Base-by-base conservation (phyloP, 2,888 invertebrate genomes). In the Phymatocera aterrima region DNA sequence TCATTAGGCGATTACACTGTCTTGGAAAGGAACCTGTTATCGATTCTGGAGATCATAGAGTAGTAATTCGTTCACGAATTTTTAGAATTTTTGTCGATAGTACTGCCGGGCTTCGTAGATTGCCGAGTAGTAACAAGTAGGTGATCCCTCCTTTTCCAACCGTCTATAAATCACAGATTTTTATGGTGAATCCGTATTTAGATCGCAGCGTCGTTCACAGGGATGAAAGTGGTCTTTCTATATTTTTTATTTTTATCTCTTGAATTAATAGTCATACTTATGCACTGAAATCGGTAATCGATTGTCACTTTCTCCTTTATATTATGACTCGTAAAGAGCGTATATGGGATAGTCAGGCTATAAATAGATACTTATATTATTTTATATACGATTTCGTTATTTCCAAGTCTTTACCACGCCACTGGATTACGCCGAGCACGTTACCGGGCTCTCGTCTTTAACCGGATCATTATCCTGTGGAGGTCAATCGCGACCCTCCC, bases 401-500 rank as follows among this genome's bases (percentile, higher is more conserved):
- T 68, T 68, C 21, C 24, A 15, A 68, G 46, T 43, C 15, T 68
- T 43, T 68, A n/a, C 46, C 24, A 46, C 72, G 48, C 34, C 72
- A 31, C n/a, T 72, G 72, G 72, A 34, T 72, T 72, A 72, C 51
- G 51, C n/a, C n/a, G n/a, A 10, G n/a, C 6, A 34, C 18, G 34
- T 64, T 31, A 34, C 48, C 34, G 72, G 34, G 8, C 72, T 31
- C 34, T 34, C 34, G 72, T 72, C 48, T 72, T 72, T 72, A 51
- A 72, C 72, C 51, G 34, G 72, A 72, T 72, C 68, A 68, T 68
- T 68, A 68, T 46, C 46, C 24, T 46, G 43, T 24, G 46, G 68
- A 68, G 68, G 68, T 68, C 68, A 68, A 72, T 72, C 72, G 51
- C 43, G 48, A 72, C 34, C 51, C 72, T 72, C 72, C 15, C 12